These are phyloP conservation scores for Malurus alboscapulatus DNA, from an alignment of 2,113 vertebrate genomes.

Conservation along the genomic window DNA sequence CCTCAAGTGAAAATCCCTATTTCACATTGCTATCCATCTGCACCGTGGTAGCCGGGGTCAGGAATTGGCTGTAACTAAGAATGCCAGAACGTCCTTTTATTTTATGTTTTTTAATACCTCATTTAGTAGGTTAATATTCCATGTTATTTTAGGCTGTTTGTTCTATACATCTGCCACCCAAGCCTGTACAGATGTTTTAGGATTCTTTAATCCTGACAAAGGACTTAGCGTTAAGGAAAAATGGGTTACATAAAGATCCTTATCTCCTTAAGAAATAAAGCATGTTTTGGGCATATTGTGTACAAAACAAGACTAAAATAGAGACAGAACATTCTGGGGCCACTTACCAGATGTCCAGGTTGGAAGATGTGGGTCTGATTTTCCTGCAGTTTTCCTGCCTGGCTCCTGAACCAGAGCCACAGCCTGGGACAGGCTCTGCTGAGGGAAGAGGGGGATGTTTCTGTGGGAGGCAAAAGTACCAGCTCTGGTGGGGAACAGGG, in stretches of 20 bases:
- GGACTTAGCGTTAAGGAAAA: slow-evolving; percentile 61
- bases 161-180: slow-evolving; percentile 40
- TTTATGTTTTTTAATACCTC: slow-evolving; percentile 20
- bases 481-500: background rate
- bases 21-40: background rate
- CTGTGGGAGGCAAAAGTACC: background rate
- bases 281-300: slow-evolving; percentile 57
- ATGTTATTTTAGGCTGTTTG: slow-evolving; percentile 50
- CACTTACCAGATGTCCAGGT: slow-evolving; percentile 53
- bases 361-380: background rate
- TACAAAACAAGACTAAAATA: slow-evolving; percentile 66
- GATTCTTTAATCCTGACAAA: slow-evolving; percentile 74
- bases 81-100: background rate
- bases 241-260: slow-evolving; percentile 65
- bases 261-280: slow-evolving; percentile 53
- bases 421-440: background rate
- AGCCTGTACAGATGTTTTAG: slow-evolving; percentile 71
- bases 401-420: background rate
- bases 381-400: background rate
- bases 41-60: fast-evolving
- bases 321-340: slow-evolving; percentile 46
- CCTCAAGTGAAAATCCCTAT: background rate
- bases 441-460: background rate
- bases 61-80: background rate
- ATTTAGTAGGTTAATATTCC: slow-evolving; percentile 60